These are phyloP conservation scores for Chaetogeoica ovagalla DNA, from an alignment of 2,888 invertebrate genomes.

Conservation along the genomic window DNA sequence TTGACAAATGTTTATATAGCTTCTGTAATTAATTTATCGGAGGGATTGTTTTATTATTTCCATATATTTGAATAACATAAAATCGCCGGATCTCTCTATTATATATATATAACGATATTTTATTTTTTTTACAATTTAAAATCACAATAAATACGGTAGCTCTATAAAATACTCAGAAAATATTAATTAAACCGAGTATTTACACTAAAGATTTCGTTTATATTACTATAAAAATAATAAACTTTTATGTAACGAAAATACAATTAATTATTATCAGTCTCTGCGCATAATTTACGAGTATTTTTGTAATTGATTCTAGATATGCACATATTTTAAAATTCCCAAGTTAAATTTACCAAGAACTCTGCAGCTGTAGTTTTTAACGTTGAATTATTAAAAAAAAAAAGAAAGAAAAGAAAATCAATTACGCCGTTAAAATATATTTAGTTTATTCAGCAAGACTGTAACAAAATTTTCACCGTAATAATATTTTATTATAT, in stretches of 20 bases:
- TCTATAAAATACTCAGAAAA: background rate
- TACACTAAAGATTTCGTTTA: background rate
- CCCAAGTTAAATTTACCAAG: background rate
- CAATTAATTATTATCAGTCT: constrained; percentile 3
- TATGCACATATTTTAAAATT: background rate
- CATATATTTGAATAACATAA: background rate
- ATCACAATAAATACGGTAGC: background rate
- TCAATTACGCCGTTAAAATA: no score
- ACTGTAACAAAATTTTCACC: no score
- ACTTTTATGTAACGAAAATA: constrained; percentile 1
- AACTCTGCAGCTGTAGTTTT: background rate
- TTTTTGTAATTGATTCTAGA: background rate
- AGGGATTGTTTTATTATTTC: background rate
- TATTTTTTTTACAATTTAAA: background rate
- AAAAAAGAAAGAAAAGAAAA: no score
- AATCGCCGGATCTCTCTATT: background rate
- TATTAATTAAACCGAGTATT: background rate
- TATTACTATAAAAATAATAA: constrained; percentile 6
- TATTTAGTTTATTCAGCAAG: no score
- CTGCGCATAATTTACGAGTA: background rate
- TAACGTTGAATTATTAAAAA: no score
- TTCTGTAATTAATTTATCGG: no score
- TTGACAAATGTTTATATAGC: no score
- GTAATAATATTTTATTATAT: no score
- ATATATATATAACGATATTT: no score